Conservation (phyloP, 1,140 invertebrate species). For the Holcopasites calliopsidis region DNA sequence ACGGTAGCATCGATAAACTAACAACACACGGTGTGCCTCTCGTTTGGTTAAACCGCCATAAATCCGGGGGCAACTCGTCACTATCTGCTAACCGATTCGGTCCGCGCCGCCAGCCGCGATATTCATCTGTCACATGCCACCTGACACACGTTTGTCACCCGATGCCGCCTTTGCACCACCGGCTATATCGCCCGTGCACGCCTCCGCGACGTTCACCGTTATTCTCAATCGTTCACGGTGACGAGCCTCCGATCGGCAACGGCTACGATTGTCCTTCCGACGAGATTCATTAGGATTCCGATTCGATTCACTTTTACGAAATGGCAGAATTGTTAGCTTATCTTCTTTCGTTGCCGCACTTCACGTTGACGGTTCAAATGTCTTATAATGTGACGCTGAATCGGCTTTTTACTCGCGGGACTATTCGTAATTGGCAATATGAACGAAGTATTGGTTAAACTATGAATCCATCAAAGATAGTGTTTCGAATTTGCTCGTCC, state of each 20-base stretch:
- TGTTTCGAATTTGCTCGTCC: too few relatives aligned
- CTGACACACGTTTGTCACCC: conserved; percentile 63
- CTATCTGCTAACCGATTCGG: conserved; percentile 51
- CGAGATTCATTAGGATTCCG: background rate
- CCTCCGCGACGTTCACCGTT: conserved; percentile 1
- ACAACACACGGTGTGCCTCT: conserved; percentile 39
- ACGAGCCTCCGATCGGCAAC: background rate
- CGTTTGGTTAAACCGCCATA: conserved; percentile 56
- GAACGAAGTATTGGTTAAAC: too few relatives aligned
- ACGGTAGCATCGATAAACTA: conserved; percentile 53
- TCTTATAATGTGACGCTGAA: too few relatives aligned
- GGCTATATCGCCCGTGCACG: conserved; percentile 19
- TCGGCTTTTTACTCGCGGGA: too few relatives aligned
- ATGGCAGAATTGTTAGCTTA: too few relatives aligned
- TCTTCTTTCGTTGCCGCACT: background rate
- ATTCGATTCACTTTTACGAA: background rate
- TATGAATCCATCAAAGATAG: too few relatives aligned
- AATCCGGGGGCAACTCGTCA: conserved; percentile 61
- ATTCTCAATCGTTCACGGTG: background rate
- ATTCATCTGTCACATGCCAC: conserved; percentile 52
- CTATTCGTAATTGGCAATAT: too few relatives aligned
- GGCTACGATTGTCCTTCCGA: background rate
- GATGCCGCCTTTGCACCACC: conserved; percentile 48
- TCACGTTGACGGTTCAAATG: too few relatives aligned
- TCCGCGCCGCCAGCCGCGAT: conserved; percentile 39